A percentile compares a stretch with the other conserved stretches of the same genome.
Evolutionary conservation across 2,888 invertebrate genomes (phyloP).

Genomic region (Tetrapedia diversipes): DNA sequence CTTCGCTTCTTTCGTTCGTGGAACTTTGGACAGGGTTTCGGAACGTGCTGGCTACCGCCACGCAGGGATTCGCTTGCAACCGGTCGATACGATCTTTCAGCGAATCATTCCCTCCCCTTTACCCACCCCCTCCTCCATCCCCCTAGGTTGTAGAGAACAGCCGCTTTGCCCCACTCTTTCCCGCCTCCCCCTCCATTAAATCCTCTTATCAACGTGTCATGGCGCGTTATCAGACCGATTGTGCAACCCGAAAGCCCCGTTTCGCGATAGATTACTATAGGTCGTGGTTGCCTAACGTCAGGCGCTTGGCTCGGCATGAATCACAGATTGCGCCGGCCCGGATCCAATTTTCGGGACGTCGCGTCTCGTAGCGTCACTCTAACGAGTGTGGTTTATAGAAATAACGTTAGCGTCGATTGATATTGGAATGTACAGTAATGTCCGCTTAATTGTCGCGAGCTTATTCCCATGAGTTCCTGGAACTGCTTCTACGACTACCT

Average conservation of each 20-base stretch:
- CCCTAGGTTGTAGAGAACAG: constrained; percentile 7
- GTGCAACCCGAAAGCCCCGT: constrained; percentile 68
- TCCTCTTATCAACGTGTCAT: constrained; percentile 73
- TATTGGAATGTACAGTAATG: no score
- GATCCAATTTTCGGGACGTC: constrained; percentile 69
- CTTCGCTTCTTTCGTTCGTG: background rate
- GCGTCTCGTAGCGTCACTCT: constrained; percentile 50
- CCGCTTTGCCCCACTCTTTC: constrained; percentile 40
- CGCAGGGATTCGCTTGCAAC: no score
- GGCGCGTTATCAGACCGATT: constrained; percentile 72
- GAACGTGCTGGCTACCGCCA: background rate
- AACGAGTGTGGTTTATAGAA: constrained; percentile 57
- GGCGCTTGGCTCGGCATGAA: constrained; percentile 58
- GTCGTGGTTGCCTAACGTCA: constrained; percentile 69
- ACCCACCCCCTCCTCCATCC: constrained; percentile 12
- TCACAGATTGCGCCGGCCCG: constrained; percentile 64
- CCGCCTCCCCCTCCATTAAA: constrained; percentile 60
- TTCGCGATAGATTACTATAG: constrained; percentile 74
- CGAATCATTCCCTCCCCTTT: constrained; percentile 24
- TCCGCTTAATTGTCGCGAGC: no score
- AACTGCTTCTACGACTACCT: no score
- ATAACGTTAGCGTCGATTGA: constrained; percentile 55
- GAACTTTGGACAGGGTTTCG: constrained; percentile 26
- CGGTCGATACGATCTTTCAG: constrained; percentile 70
- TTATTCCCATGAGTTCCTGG: no score